Conservation (phyloP, 2,113 vertebrate species). For the Sciurus niger region DNA sequence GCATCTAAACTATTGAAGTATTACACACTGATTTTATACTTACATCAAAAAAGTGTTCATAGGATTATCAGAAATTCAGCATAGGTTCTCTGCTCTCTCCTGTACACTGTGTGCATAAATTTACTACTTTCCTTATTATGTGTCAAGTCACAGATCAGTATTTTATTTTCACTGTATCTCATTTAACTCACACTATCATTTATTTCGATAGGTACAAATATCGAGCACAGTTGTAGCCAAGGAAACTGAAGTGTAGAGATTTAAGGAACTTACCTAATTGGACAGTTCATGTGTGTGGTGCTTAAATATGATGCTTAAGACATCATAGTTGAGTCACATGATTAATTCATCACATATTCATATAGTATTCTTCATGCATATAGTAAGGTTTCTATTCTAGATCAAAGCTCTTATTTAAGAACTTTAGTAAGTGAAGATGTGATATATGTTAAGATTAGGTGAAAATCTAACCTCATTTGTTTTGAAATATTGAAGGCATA, state of each 20-base stretch:
- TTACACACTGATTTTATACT: background rate
- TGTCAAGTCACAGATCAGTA: background rate
- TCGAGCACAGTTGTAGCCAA: background rate
- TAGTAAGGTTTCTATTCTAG: background rate
- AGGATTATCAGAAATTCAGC: background rate
- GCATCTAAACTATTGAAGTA: background rate
- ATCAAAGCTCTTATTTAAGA: background rate
- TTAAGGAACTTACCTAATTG: background rate
- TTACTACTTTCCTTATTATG: background rate
- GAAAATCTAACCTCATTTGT: too few species aligned
- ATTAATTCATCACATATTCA: background rate
- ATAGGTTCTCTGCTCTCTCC: background rate
- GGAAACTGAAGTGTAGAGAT: background rate
- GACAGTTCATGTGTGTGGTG: background rate
- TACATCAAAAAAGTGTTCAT: background rate
- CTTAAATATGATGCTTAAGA: background rate
- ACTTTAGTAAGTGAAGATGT: background rate
- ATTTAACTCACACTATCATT: background rate
- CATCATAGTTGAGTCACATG: background rate
- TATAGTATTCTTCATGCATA: background rate
- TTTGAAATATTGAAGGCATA: background rate
- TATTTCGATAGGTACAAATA: background rate
- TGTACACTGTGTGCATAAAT: rapidly evolving
- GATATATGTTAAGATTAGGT: background rate
- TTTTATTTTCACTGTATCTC: background rate